A percentile compares a stretch with the other conserved stretches of the same genome.
Evolutionary conservation across 1,140 invertebrate species (phyloP).

Genomic region (Hormaphis cornu): DNA sequence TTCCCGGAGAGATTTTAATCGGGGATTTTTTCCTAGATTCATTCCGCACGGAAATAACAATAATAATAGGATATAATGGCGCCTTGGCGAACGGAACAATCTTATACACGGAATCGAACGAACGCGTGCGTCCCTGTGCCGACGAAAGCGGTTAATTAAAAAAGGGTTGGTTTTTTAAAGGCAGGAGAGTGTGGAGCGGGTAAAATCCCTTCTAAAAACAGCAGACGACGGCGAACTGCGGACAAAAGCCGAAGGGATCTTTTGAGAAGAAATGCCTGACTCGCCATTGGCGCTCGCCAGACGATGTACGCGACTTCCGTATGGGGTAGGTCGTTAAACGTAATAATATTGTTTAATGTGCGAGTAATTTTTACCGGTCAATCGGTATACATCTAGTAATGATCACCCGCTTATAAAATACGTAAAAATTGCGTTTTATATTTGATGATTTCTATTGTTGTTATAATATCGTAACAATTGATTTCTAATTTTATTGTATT

Average conservation of each 20-base stretch:
- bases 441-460: no score
- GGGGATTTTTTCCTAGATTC: no score
- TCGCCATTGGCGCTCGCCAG: neutral
- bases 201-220: constrained; percentile 2
- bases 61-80: constrained; percentile 8
- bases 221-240: no score
- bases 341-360: constrained; percentile 9
- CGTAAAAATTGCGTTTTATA: neutral
- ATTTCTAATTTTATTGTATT: no score
- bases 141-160: constrained; percentile 22
- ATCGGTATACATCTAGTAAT: neutral
- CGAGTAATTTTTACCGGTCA: neutral
- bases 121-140: neutral
- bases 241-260: constrained; percentile 12
- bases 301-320: neutral
- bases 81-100: neutral
- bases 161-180: constrained; percentile 12
- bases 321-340: constrained; percentile 12
- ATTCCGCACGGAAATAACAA: no score
- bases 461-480: no score
- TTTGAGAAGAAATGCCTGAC: neutral
- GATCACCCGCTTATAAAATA: neutral
- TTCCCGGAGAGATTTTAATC: no score
- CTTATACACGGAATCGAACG: no score
- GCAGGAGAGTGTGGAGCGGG: no score